These are phyloP conservation scores for Eupsilia transversa DNA, from an alignment of 2,888 invertebrate species.

Conservation along the genomic window DNA sequence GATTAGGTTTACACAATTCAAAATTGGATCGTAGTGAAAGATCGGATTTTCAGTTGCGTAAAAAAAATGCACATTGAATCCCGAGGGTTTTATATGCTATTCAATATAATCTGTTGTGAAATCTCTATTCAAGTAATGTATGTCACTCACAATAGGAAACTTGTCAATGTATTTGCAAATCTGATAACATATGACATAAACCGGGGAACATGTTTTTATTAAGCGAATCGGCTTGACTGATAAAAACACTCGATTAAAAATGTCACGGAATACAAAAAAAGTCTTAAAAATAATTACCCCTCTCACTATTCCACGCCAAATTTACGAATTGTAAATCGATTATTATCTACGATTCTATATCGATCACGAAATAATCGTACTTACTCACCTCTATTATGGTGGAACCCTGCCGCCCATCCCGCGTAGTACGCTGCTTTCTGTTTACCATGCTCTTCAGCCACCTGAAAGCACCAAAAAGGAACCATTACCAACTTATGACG, in stretches of 20 bases:
- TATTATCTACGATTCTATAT: background rate
- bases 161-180: background rate
- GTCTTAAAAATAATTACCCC: background rate
- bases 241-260: constrained; percentile 1
- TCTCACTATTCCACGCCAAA: background rate
- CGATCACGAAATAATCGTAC: constrained; percentile 19
- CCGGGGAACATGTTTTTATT: background rate
- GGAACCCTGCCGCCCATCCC: constrained; percentile 93
- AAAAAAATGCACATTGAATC: background rate
- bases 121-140: background rate
- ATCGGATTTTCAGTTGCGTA: background rate
- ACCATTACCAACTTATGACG: constrained; percentile 7
- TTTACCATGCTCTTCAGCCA: constrained; percentile 96
- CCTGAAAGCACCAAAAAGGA: constrained; percentile 76
- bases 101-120: background rate
- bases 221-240: background rate
- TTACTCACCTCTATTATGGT: constrained; percentile 89
- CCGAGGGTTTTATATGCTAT: background rate
- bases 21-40: background rate
- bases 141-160: background rate
- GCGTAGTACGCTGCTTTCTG: constrained; percentile 94
- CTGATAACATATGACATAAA: background rate
- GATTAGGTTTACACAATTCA: constrained; percentile 25
- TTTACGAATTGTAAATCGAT: constrained; percentile 3
- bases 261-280: background rate